A percentile compares a stretch with the other conserved stretches of the same genome.
Evolutionary conservation across 2,797 vertebrate species (phyloP).

Genomic region (Echeneis naucrates): DNA sequence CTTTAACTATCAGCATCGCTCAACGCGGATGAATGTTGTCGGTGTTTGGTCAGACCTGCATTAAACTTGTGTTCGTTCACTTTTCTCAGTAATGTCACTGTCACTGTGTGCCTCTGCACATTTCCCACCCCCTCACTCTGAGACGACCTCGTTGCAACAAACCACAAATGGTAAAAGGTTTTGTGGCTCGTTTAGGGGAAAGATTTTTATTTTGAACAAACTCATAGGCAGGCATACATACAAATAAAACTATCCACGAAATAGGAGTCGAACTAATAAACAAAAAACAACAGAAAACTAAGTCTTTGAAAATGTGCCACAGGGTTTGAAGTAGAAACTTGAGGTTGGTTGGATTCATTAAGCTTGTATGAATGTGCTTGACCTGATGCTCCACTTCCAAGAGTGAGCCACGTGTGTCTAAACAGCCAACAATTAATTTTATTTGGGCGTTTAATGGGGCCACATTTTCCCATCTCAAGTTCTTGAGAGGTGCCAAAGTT

Average conservation of each 20-base stretch:
- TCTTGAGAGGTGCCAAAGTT: not conserved
- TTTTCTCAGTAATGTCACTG: not conserved
- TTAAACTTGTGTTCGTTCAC: not conserved
- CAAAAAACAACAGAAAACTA: not conserved
- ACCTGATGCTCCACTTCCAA: not conserved
- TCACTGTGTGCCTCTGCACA: not conserved
- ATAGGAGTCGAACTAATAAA: not conserved
- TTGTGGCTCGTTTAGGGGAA: not conserved
- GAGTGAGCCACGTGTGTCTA: not conserved
- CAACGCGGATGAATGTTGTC: not conserved
- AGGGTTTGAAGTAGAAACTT: not conserved
- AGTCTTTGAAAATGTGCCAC: not conserved
- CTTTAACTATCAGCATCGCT: constrained; percentile 10
- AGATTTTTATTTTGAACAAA: not conserved
- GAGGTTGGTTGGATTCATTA: not conserved
- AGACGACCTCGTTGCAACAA: not conserved
- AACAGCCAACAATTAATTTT: not conserved
- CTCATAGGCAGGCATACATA: not conserved
- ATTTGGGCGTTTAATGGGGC: not conserved
- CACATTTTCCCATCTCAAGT: too few relatives aligned
- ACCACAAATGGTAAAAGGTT: not conserved
- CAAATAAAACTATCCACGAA: too few relatives aligned
- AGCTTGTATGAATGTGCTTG: not conserved
- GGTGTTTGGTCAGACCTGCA: not conserved
- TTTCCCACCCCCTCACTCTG: constrained; percentile 17